Evolutionary conservation across 1,140 invertebrate genomes (phyloP), one percentile per base, ranked within the genome.

Genomic region (Drosophila ohnishii): DNA sequence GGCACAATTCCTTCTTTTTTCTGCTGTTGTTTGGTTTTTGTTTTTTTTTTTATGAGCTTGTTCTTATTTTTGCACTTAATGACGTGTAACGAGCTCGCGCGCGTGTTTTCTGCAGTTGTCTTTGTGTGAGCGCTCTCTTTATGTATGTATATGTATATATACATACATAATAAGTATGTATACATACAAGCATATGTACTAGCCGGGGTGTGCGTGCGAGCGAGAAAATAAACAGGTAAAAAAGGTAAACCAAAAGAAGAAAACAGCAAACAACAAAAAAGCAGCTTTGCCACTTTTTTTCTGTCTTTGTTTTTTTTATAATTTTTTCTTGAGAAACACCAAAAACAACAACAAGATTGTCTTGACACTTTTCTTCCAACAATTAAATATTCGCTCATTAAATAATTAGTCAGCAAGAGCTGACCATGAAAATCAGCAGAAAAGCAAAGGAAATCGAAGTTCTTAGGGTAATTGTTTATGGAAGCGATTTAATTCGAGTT

Each of bases 31-130:
- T 53, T 53, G 32, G 19, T 9, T 37, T 22, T 45, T 11, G 22
- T 55, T 47, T 71, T 60, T 74, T 60, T 74, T 64, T 80, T 80
- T 80, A 83, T 84, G 82, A 70, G 70, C 67, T 59, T 82, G 78
- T 85, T 85, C 83, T 87, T 85, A 78, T 87, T 85, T 71, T 85
- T 85, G 83, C 82, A 85, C 82, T 87, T 85, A 87, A 85, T 85
- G 83, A 85, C 82, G 83, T 85, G 82, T 85, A 85, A 85, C 78
- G 73, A 76, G 62, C 70, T 59, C 62, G 69, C 74, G 82, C 82
- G 74, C 78, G 82, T 85, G 66, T 78, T 85, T 86, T 73, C 51
- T 53, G 60, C 75, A 74, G 50, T 63, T 63, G 51, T 16, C 51
- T 78, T 69, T 74, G 69, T 78, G 63, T 59, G 63, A 42, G 56